phyloP scores from a whole-genome alignment of 1,140 invertebrate genomes.

The Manduca sexta region DNA sequence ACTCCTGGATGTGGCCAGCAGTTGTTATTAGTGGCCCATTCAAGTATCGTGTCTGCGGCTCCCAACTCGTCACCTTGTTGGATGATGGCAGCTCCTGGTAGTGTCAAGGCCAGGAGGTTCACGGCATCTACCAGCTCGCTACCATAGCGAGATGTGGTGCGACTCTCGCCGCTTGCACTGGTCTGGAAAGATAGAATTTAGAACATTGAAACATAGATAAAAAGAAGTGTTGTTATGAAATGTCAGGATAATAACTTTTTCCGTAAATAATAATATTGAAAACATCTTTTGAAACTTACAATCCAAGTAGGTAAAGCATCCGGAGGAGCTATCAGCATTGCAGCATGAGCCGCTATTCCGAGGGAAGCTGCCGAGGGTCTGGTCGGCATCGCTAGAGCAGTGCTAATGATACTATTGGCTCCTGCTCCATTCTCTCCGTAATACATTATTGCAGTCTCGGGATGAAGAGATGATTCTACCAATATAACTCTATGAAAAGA shows the following conservation, averaged over 20 bases:
- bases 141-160: conserved; percentile 71
- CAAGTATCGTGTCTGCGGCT: conserved; percentile 73
- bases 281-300: conserved; percentile 33
- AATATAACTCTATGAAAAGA: conserved; percentile 45
- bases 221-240: too few relatives aligned
- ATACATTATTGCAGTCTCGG: conserved; percentile 33
- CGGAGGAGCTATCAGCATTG: conserved; percentile 36
- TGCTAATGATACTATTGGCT: conserved; percentile 48
- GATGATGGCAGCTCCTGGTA: conserved; percentile 78
- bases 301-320: conserved; percentile 43
- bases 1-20: conserved; percentile 37
- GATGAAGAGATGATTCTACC: conserved; percentile 36
- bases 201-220: too few relatives aligned
- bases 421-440: conserved; percentile 42
- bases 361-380: conserved; percentile 30
- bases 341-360: conserved; percentile 39
- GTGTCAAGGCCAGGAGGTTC: conserved; percentile 74
- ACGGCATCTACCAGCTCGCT: conserved; percentile 74
- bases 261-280: too few relatives aligned
- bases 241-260: too few relatives aligned
- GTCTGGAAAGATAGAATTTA: conserved; percentile 51
- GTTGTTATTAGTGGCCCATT: conserved; percentile 33
- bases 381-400: conserved; percentile 27
- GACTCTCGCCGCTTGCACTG: conserved; percentile 69
- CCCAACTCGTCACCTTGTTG: conserved; percentile 86